phyloP scores from a whole-genome alignment of 2,888 invertebrate species.

The Campoplex capitator region DNA sequence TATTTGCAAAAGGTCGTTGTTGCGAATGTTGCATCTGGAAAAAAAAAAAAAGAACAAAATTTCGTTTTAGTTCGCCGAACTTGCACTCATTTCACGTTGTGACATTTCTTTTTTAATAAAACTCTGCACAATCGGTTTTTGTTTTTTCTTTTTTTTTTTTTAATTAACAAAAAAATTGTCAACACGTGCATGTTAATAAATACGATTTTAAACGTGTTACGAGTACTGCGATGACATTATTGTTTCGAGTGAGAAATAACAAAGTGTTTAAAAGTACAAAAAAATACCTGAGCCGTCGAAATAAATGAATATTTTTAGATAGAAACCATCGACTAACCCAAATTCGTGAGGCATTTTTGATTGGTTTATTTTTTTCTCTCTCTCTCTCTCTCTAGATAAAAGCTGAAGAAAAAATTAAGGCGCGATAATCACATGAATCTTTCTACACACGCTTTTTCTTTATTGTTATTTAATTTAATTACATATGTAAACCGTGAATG shows the following conservation, averaged over 20 bases:
- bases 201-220: neutral
- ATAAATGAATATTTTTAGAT: too few species aligned
- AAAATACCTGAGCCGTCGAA: too few species aligned
- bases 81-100: neutral
- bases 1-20: constrained; percentile 11
- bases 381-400: neutral
- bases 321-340: too few species aligned
- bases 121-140: neutral
- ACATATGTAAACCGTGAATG: neutral
- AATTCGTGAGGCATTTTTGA: too few species aligned
- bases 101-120: neutral
- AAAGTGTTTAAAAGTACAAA: too few species aligned
- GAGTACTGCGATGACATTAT: neutral
- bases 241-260: too few species aligned
- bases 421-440: neutral
- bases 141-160: neutral
- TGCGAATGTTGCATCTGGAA: constrained; percentile 19
- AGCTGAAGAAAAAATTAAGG: neutral
- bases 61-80: neutral
- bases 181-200: neutral
- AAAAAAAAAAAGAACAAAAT: neutral
- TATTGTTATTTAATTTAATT: constrained; percentile 20
- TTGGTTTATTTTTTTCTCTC: too few species aligned
- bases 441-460: constrained; percentile 6
- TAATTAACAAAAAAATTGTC: neutral